phyloP scores from a whole-genome alignment of 35 echinoderm and acorn worm species.

The Lytechinus pictus region DNA sequence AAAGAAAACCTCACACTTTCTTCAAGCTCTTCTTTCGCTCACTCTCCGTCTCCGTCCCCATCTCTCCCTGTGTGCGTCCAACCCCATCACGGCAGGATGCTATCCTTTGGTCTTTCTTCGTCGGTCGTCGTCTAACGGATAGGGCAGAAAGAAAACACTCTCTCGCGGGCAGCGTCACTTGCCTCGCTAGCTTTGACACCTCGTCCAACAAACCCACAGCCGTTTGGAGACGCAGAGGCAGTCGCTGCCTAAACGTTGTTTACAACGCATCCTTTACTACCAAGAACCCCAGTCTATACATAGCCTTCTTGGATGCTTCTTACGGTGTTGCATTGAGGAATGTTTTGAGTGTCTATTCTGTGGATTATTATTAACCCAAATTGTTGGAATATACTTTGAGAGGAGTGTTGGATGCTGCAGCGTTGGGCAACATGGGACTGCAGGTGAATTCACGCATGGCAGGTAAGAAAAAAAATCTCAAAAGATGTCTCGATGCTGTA shows the following conservation, averaged over 20 bases:
- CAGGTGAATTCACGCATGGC: slow-evolving; percentile 31
- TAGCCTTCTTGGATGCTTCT: not conserved
- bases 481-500: too few species aligned
- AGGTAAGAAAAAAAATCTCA: not conserved
- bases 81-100: not conserved
- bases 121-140: not conserved
- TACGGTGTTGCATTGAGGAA: not conserved
- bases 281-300: too few species aligned
- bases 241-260: not conserved
- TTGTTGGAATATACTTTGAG: not conserved
- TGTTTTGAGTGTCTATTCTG: not conserved
- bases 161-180: slow-evolving; percentile 7
- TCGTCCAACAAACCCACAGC: not conserved
- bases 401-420: not conserved
- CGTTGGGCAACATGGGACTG: not conserved
- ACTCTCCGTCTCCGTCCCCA: not conserved
- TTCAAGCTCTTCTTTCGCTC: not conserved
- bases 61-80: not conserved
- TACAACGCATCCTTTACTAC: not conserved
- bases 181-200: not conserved
- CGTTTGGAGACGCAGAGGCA: not conserved
- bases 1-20: not conserved
- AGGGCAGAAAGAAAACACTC: slow-evolving; percentile 6
- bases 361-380: slow-evolving; percentile 13
- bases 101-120: not conserved